Conservation (phyloP, 2,888 invertebrate species). For the Xylota sylvarum region DNA sequence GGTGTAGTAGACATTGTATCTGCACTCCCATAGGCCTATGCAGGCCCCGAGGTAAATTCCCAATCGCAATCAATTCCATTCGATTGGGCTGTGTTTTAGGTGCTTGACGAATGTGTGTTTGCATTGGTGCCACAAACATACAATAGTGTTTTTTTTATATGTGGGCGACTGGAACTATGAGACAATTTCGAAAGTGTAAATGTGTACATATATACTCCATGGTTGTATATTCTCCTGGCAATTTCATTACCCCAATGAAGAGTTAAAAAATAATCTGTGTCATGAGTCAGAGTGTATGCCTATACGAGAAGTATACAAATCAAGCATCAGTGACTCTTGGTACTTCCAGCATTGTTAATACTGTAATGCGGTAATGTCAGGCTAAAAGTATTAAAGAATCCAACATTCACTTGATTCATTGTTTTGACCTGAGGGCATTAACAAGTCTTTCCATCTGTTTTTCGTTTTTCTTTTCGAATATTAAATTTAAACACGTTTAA, state of each 20-base stretch:
- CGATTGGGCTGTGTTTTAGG: conserved; percentile 1
- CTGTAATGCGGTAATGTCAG: conserved; percentile 13
- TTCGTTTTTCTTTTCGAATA: background rate
- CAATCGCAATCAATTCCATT: conserved; percentile 23
- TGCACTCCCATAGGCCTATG: background rate
- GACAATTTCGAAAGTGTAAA: background rate
- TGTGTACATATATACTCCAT: background rate
- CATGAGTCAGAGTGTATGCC: background rate
- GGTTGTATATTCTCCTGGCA: background rate
- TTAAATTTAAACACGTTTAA: conserved; percentile 2
- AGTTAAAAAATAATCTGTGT: conserved; percentile 12
- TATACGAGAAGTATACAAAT: background rate
- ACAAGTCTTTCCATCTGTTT: background rate
- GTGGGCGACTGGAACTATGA: background rate
- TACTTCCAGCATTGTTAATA: conserved; percentile 5
- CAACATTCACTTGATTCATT: conserved; percentile 10
- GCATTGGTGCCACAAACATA: background rate
- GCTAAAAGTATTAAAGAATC: background rate
- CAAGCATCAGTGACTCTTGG: background rate
- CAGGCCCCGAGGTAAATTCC: conserved; percentile 6
- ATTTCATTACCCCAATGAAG: background rate
- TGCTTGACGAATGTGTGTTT: conserved; percentile 4
- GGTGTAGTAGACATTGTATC: background rate
- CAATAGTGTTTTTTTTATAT: background rate
- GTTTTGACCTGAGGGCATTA: background rate